phyloP scores from a whole-genome alignment of 2,113 vertebrate species.

The Catagonus wagneri region DNA sequence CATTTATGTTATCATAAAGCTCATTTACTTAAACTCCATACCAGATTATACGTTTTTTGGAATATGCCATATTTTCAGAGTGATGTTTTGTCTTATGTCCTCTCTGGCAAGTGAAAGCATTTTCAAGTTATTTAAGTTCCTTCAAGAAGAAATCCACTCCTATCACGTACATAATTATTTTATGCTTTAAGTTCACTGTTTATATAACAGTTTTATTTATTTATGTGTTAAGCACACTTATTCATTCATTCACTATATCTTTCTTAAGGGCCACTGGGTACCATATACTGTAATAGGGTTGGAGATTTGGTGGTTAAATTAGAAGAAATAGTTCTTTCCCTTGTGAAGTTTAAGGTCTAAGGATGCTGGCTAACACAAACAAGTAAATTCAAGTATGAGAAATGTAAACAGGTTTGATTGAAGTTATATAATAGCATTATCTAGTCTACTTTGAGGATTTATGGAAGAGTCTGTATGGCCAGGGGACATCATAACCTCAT shows the following conservation, averaged over 20 bases:
- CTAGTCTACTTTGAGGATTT: not conserved
- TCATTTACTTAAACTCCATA: slow-evolving; percentile 23
- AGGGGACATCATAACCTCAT: not conserved
- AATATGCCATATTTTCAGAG: not conserved
- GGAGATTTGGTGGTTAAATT: not conserved
- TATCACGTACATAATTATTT: not conserved
- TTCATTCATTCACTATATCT: not conserved
- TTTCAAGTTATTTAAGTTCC: slow-evolving; percentile 52
- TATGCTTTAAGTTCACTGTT: not conserved
- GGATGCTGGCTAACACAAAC: not conserved
- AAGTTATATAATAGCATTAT: not conserved
- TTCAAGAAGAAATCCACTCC: not conserved
- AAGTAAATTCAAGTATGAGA: not conserved
- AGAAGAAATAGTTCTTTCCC: not conserved
- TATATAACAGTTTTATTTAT: slow-evolving; percentile 39
- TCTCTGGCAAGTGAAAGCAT: not conserved
- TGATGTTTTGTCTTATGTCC: slow-evolving; percentile 4
- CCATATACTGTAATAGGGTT: not conserved
- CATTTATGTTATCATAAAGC: not conserved
- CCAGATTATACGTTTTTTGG: not conserved
- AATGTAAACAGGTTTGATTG: not conserved
- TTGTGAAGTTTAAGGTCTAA: not conserved
- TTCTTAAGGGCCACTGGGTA: not conserved
- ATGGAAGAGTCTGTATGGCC: not conserved
- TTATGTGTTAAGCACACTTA: not conserved